Conservation (phyloP, 2,797 vertebrate species). For the Catostomus latipinnis region DNA sequence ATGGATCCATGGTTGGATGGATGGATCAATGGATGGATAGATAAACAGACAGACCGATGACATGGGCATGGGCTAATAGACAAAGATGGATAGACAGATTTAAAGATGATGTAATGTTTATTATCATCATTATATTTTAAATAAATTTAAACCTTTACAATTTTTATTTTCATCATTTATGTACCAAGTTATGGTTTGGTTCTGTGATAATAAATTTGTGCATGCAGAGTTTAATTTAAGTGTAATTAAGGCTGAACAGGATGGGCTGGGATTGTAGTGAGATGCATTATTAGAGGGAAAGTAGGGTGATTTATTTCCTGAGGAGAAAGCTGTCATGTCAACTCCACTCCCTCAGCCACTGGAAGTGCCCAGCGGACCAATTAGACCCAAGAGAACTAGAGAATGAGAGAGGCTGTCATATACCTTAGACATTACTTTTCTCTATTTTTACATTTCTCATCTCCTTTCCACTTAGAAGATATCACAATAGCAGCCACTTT, state of each 20-base stretch:
- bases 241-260: constrained; percentile 24
- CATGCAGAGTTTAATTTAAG: background rate
- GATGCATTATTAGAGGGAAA: constrained; percentile 46
- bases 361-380: constrained; percentile 76
- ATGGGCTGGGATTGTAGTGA: constrained; percentile 33
- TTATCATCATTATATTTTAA: background rate
- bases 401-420: constrained; percentile 16
- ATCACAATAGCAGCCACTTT: constrained; percentile 1
- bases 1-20: background rate
- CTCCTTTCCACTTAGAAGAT: background rate
- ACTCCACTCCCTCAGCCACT: constrained; percentile 56
- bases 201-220: constrained; percentile 20
- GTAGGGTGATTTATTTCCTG: constrained; percentile 73
- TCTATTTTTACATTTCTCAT: background rate
- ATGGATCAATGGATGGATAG: background rate
- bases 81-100: background rate
- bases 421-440: constrained; percentile 27
- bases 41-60: constrained; percentile 1
- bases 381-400: constrained; percentile 66
- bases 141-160: background rate
- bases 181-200: background rate
- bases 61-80: background rate
- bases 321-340: constrained; percentile 74
- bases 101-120: too few relatives aligned
- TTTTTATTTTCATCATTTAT: background rate